A percentile compares a stretch with the other conserved stretches of the same genome.
These are phyloP conservation scores for Lipotes vexillifer DNA, from an alignment of 2,113 vertebrate species.

Conservation along the genomic window DNA sequence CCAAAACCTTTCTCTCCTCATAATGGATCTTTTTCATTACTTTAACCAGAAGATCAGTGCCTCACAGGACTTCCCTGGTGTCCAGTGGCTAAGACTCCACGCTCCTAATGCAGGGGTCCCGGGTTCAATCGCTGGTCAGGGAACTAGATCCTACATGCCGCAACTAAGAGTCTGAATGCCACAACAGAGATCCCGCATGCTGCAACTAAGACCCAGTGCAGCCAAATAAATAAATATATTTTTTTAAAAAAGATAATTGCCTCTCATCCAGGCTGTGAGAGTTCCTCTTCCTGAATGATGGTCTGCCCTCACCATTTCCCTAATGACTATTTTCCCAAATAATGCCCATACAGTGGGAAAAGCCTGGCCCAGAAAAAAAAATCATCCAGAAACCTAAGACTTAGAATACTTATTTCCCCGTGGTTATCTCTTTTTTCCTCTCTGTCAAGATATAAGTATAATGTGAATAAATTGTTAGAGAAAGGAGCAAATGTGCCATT, in stretches of 20 bases:
- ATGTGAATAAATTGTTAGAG: not conserved
- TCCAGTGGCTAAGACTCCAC: too few species aligned
- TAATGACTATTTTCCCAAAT: not conserved
- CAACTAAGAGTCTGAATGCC: too few species aligned
- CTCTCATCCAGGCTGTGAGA: not conserved
- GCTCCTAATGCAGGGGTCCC: too few species aligned
- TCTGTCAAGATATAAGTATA: not conserved
- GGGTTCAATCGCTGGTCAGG: too few species aligned
- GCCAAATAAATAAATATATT: too few species aligned
- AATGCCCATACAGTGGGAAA: not conserved
- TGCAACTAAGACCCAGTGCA: too few species aligned
- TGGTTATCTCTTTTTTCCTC: not conserved
- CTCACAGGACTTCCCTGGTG: too few species aligned
- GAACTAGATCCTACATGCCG: too few species aligned
- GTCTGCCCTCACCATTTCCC: not conserved
- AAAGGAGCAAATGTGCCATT: not conserved
- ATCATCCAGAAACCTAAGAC: not conserved
- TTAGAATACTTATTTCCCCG: not conserved
- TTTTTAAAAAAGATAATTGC: not conserved
- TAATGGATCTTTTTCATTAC: not conserved
- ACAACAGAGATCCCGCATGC: too few species aligned
- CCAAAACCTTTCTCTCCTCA: not conserved
- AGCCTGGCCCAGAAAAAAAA: not conserved
- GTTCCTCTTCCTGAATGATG: not conserved
- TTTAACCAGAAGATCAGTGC: not conserved